These are phyloP conservation scores for Paramuricea clavata DNA, from an alignment of 92 coral and sea anemone genomes.

Conservation along the genomic window DNA sequence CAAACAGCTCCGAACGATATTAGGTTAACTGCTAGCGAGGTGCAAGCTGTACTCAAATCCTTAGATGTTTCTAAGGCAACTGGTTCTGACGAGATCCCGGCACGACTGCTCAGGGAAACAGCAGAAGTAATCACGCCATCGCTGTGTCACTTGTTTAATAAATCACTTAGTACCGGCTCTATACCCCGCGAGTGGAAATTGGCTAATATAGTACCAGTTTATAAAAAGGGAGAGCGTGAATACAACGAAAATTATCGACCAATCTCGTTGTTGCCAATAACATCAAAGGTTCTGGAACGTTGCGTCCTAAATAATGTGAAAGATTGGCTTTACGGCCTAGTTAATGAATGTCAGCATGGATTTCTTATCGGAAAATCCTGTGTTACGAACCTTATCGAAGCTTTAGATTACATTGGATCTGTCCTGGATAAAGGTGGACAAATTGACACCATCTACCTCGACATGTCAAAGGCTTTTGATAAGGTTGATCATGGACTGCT, in stretches of 20 bases:
- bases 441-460: not conserved
- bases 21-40: not conserved
- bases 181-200: slow-evolving; percentile 53
- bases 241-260: not conserved
- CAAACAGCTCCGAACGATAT: not conserved
- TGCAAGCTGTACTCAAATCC: not conserved
- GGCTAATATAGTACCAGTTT: not conserved
- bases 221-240: not conserved
- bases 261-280: slow-evolving; percentile 57
- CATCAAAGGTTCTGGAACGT: slow-evolving; percentile 26
- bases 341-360: slow-evolving; percentile 54
- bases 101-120: slow-evolving; percentile 64
- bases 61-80: slow-evolving; percentile 19
- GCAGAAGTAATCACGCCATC: slow-evolving; percentile 61
- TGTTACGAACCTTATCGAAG: slow-evolving; percentile 36
- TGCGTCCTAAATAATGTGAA: slow-evolving; percentile 60
- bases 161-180: slow-evolving; percentile 44
- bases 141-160: slow-evolving; percentile 56
- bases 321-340: slow-evolving; percentile 46
- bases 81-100: not conserved
- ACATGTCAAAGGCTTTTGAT: slow-evolving; percentile 55
- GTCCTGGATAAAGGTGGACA: not conserved
- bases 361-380: slow-evolving; percentile 51
- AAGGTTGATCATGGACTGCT: slow-evolving; percentile 53
- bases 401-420: not conserved